phyloP scores from a whole-genome alignment of 1,140 invertebrate genomes.

The Dolichoris vasculosae region DNA sequence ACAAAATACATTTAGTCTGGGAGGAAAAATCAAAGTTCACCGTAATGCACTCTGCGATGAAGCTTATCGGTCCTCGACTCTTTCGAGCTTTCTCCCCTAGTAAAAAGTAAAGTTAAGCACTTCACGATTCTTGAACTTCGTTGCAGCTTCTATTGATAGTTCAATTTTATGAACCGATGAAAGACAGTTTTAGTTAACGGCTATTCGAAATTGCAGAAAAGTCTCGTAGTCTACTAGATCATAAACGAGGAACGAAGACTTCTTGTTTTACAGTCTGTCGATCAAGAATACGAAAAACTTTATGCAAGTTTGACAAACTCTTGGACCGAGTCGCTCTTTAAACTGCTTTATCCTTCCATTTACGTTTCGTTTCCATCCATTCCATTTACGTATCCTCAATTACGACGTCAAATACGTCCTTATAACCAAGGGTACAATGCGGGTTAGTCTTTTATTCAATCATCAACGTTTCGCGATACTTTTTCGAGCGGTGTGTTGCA shows the following conservation, averaged over 20 bases:
- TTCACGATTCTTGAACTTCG: not conserved
- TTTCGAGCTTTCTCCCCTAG: not conserved
- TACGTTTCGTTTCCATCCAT: too few species aligned
- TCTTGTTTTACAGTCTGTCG: not conserved
- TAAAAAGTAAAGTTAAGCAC: not conserved
- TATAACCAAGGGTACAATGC: too few species aligned
- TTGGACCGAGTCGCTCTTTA: too few species aligned
- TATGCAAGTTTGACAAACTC: too few species aligned
- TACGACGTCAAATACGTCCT: too few species aligned
- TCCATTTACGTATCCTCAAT: too few species aligned
- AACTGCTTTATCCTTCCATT: too few species aligned
- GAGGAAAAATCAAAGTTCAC: not conserved
- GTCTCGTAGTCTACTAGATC: not conserved
- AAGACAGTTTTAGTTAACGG: constrained; percentile 1
- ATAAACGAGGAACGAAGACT: not conserved
- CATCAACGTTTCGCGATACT: too few species aligned
- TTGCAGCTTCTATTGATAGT: not conserved
- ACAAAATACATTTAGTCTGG: constrained; percentile 10
- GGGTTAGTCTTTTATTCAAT: too few species aligned
- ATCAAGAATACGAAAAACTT: not conserved
- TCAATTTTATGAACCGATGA: not conserved
- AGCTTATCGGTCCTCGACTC: not conserved
- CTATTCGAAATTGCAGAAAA: not conserved
- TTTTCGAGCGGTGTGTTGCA: too few species aligned
- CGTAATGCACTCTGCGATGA: not conserved